phyloP scores from a whole-genome alignment of 2,113 vertebrate species.

The Cairina moschata region DNA sequence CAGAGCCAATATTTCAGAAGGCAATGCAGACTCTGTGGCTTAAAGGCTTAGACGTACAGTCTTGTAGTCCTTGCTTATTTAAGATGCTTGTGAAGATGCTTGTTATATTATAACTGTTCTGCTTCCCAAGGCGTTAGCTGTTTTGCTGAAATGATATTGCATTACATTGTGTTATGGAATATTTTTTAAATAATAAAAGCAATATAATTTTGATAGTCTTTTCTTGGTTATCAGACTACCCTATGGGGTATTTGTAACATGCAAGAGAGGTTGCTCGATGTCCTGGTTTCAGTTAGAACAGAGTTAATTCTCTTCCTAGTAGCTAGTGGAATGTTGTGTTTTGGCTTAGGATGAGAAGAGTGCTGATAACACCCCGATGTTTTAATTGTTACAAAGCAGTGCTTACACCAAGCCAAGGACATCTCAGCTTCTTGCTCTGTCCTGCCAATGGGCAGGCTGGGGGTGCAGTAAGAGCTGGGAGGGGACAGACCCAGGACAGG shows the following conservation, averaged over 20 bases:
- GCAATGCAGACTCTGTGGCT: background rate
- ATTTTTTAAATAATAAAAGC: constrained; percentile 30
- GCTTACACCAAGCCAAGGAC: too few relatives aligned
- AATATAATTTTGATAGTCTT: background rate
- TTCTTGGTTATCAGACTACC: background rate
- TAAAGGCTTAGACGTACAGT: background rate
- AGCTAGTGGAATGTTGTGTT: too few relatives aligned
- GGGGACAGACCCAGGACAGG: too few relatives aligned
- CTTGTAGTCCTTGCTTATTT: background rate
- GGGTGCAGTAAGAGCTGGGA: too few relatives aligned
- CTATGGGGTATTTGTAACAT: background rate
- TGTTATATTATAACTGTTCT: background rate
- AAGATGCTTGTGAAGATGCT: background rate
- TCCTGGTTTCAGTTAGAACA: too few relatives aligned
- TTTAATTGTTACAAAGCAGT: too few relatives aligned
- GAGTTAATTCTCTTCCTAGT: too few relatives aligned
- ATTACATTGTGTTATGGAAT: background rate
- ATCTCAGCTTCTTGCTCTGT: too few relatives aligned
- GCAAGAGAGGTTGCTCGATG: background rate
- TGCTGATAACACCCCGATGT: too few relatives aligned
- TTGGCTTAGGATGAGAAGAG: too few relatives aligned
- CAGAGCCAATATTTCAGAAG: background rate
- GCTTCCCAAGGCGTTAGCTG: background rate
- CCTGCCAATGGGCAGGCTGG: too few relatives aligned
- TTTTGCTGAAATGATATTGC: background rate